Base-by-base conservation (phyloP, 1,140 invertebrate genomes). In the Aphelenchoides fujianensis region DNA sequence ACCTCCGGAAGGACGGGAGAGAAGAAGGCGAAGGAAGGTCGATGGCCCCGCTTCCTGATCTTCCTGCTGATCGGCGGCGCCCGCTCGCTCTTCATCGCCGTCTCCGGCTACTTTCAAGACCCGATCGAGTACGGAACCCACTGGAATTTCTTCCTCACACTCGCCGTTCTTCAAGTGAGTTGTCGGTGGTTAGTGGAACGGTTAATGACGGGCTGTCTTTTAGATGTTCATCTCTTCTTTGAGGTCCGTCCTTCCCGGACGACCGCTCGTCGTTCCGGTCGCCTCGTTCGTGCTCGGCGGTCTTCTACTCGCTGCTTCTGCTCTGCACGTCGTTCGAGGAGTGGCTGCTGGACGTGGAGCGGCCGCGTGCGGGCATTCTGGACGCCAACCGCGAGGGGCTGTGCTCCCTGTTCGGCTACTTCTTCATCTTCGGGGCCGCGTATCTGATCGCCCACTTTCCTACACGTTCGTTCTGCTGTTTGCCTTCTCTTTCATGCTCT, bases 61-160 rank as follows among this genome's bases (percentile, higher is more conserved):
- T 76, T 69, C 75, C 37, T 35, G 48, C 68, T 55, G 32, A 80
- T 97, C 9, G 95, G 94, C 2, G 68, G 92, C 1, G 82, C 86
- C 0, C 88, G 94, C 78, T 66, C 88, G 3, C 19, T 87, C 1
- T 71, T 84, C 27, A 83, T 88, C 1, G 87, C 86, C 80, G 74
- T 80, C 57, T 71, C 79, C 1, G 88, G 91, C 68, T 97, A 97
- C 85, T 90, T 93, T 67, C 90, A 91, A 80, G 91, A 94, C 85
- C 88, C 92, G 0, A 89, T 90, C 3, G 95, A 97, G 83, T 98
- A 97, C 87, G 95, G 95, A 1, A 87, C 91, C 2, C 94, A 97
- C 86, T 95, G 94, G 92, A 98, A 98, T 85, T 97, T 97, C 84
- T 97, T 97, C 82, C 90, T 95, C 69, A 96, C 93, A 0, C 84